Percentiles rank a stretch among this genome's conserved stretches.
Evolutionary conservation across 64 coral and sea anemone genomes (phyloP).

Genomic region (Montipora sp.): DNA sequence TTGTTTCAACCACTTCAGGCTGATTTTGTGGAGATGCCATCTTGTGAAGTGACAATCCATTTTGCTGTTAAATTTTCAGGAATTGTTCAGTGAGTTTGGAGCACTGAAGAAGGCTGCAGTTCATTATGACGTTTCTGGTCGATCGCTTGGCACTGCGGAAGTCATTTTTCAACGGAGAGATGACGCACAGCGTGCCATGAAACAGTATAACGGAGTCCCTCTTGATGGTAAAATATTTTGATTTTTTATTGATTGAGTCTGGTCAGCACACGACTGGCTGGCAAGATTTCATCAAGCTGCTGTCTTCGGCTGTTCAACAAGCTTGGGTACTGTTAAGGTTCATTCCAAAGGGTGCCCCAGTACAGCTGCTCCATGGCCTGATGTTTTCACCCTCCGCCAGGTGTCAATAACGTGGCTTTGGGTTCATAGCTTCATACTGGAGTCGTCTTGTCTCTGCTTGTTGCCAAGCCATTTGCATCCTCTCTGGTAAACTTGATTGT

Average conservation of each 20-base stretch:
- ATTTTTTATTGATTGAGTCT: conserved; percentile 33
- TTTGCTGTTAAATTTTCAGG: conserved; percentile 43
- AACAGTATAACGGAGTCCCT: conserved; percentile 99
- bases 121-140: conserved; percentile 95
- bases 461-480: background rate
- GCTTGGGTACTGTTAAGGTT: conserved; percentile 46
- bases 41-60: background rate
- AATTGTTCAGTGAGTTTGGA: conserved; percentile 98
- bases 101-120: conserved; percentile 88
- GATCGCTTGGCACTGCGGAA: conserved; percentile 96
- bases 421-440: background rate
- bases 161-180: conserved; percentile 86
- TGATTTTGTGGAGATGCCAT: no score
- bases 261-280: conserved; percentile 26
- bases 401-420: conserved; percentile 49
- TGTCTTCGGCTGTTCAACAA: conserved; percentile 22
- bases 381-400: conserved; percentile 20
- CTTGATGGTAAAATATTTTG: conserved; percentile 88
- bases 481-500: conserved; percentile 45
- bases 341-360: background rate
- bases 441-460: conserved; percentile 17
- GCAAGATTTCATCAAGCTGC: conserved; percentile 46
- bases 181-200: conserved; percentile 87
- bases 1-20: no score
- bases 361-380: conserved; percentile 35